Base-by-base conservation (phyloP, 2,888 invertebrate species). In the Nomada goodeniana region DNA sequence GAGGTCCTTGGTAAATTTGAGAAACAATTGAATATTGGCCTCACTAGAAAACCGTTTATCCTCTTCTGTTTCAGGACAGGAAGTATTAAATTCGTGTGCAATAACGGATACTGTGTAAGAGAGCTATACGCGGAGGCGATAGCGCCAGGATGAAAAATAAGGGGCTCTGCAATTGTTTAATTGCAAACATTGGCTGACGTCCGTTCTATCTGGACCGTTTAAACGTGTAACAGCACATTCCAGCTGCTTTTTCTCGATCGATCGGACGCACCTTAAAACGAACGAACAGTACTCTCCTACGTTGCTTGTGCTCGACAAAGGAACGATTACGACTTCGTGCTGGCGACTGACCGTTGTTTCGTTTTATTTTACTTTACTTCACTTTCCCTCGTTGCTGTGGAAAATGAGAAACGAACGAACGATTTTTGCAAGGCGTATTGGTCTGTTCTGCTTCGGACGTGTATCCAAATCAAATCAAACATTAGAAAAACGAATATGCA, bases 41-140 rank as follows among this genome's bases (percentile, higher is more conserved):
- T 63, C 61, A 75, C 55, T 70, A 79, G 44, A 60, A 68, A 47
- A 29, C 2, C 3, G 78, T 80, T 59, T 36, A 44, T 70, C 86
- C 89, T 89, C 86, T 91, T 93, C 72, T 93, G 93, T 93, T 93
- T 67, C 92, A 93, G 93, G 93, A 93, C 63, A 91, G 91, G 88
- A 93, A 93, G 80, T 92, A 91, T 80, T 87, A 91, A 57, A 91
- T 92, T 82, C 92, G 92, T 69, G 91, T 92, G 79, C 92, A 93
- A 83, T 92, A 92, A 83, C 84, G 82, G 67, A 65, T 69, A 76
- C 65, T 50, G 72, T 65, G 42, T 82, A 79, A 61, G 72, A 72
- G 65, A 86, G 36, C 57, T 67, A 69, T 60, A 83, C 74, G 76
- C 64, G 70, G 47, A 65, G 76, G 63, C 65, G 76, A 76, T 71